phyloP scores from a whole-genome alignment of 2,888 invertebrate genomes.

The Chrysolina oricalcia region DNA sequence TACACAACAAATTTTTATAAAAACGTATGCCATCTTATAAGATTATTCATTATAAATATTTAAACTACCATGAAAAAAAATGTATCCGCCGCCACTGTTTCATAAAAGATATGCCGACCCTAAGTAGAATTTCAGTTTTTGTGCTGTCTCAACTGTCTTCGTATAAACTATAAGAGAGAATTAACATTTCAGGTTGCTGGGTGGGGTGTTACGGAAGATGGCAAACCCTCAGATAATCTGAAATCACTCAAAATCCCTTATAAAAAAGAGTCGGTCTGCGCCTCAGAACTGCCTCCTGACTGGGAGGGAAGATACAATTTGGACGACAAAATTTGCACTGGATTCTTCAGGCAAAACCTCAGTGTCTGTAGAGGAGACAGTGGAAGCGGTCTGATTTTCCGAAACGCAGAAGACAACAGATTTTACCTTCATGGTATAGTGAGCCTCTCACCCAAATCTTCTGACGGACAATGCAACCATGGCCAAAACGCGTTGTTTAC shows the following conservation, averaged over 20 bases:
- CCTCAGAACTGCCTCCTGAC: conserved; percentile 44
- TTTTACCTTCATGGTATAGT: conserved; percentile 52
- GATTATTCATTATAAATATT: too few relatives aligned
- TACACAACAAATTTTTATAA: too few relatives aligned
- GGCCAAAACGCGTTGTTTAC: conserved; percentile 50
- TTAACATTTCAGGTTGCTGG: conserved; percentile 44
- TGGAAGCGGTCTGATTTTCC: conserved; percentile 48
- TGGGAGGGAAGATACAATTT: conserved; percentile 48
- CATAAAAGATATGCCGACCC: too few relatives aligned
- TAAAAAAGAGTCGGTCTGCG: conserved; percentile 46
- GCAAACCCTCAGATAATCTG: conserved; percentile 43
- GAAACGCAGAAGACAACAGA: conserved; percentile 48
- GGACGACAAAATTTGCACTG: conserved; percentile 52
- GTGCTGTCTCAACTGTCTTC: too few relatives aligned
- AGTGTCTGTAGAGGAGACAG: conserved; percentile 52
- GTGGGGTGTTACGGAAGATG: conserved; percentile 46
- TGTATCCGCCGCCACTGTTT: too few relatives aligned
- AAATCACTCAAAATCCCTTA: conserved; percentile 46
- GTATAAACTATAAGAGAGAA: too few relatives aligned
- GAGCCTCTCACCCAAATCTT: conserved; percentile 45
- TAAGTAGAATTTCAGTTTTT: too few relatives aligned
- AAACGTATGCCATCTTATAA: too few relatives aligned
- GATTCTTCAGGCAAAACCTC: conserved; percentile 42
- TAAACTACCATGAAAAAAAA: too few relatives aligned
- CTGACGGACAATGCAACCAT: conserved; percentile 40